These are phyloP conservation scores for Eremobia ochroleuca DNA, from an alignment of 2,888 invertebrate species.

Conservation along the genomic window DNA sequence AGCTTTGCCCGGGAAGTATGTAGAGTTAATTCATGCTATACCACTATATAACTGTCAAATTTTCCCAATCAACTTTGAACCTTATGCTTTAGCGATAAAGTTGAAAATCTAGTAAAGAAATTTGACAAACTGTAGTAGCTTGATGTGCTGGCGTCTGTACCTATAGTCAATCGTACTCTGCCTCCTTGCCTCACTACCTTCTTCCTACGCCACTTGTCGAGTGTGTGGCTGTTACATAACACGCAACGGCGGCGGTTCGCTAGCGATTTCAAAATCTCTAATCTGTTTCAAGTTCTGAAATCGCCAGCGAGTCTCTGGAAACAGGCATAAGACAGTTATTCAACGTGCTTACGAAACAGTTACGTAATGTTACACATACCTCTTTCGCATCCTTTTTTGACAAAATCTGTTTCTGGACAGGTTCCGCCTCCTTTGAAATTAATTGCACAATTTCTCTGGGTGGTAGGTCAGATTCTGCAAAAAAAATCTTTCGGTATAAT, in stretches of 20 bases:
- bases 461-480: conserved; percentile 37
- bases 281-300: background rate
- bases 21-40: background rate
- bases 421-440: background rate
- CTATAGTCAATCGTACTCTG: background rate
- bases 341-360: background rate
- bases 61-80: too few species aligned
- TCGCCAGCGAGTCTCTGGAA: background rate
- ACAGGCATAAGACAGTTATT: background rate
- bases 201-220: background rate
- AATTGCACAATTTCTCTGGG: background rate
- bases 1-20: too few species aligned
- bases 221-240: background rate
- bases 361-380: conserved; percentile 34
- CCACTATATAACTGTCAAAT: too few species aligned
- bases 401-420: background rate
- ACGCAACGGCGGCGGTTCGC: background rate
- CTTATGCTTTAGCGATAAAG: too few species aligned
- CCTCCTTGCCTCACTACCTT: too few species aligned
- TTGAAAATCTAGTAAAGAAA: too few species aligned
- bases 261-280: background rate
- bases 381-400: background rate
- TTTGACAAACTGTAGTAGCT: too few species aligned
- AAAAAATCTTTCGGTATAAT: conserved; percentile 69
- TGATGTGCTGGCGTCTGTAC: too few species aligned